Evolutionary conservation across 2,888 invertebrate genomes (phyloP), one percentile per base, ranked within the genome.

Genomic region (Gnatocerus cornutus): DNA sequence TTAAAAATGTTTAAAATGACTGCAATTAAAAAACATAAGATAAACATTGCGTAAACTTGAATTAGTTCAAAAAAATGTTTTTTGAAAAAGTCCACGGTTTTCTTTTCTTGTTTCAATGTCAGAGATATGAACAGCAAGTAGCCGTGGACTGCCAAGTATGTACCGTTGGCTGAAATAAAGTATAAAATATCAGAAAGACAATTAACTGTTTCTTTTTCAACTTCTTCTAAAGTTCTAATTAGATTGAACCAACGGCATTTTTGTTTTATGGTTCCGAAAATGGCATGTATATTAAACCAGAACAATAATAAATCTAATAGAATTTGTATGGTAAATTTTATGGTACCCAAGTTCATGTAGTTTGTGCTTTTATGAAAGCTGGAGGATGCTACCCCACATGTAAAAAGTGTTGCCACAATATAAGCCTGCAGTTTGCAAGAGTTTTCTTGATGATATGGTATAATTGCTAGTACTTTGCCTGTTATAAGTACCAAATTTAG

Each of bases 381-480:
- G n/a, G 37, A 2, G n/a, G n/a, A 37, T 37, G n/a, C n/a, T 2
- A 37, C 37, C 2, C 8, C n/a, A n/a, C 37, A 8, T n/a, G 37
- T 37, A n/a, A 5, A 37, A 37, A 37, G n/a, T 37, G 6, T n/a
- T 5, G 6, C 1, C 7, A 7, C n/a, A 8, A 37, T 5, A 37
- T 37, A 37, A 5, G 37, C 37, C 4, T n/a, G 7, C 3, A 37
- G 8, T 7, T 37, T 37, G 37, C 9, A n/a, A 37, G 6, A 37
- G 6, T 37, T n/a, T 37, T 37, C n/a, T 37, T 37, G 8, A 37
- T 8, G 8, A 37, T 30, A 30, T 30, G 37, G 37, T 2, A 2
- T 37, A 8, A 37, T 37, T 37, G 37, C 37, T 37, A 37, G n/a
- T n/a, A 37, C 2, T 37, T n/a, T 37, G 37, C 37, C 37, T n/a